Evolutionary conservation across 2,888 invertebrate species (phyloP).

Genomic region (Clitarchus hookeri): DNA sequence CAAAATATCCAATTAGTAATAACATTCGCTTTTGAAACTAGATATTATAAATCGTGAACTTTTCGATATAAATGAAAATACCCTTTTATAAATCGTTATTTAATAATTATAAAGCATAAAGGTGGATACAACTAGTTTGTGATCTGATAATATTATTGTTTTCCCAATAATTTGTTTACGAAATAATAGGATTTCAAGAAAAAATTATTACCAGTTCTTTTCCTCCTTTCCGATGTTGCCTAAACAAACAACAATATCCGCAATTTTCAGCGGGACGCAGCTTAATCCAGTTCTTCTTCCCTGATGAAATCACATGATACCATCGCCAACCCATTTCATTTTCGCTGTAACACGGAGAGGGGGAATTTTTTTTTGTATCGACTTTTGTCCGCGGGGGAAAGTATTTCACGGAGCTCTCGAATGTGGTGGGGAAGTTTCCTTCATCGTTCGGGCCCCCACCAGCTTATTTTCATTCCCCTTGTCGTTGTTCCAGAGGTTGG

Average conservation of each 20-base stretch:
- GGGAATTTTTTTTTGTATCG: background rate
- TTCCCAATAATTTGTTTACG: too few species aligned
- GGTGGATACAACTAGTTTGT: too few species aligned
- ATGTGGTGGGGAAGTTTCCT: background rate
- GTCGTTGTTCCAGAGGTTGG: background rate
- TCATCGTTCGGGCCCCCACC: background rate
- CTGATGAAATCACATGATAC: background rate
- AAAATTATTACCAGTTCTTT: too few species aligned
- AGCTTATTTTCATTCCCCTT: constrained; percentile 14
- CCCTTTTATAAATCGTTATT: too few species aligned
- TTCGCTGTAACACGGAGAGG: background rate
- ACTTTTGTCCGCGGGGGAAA: background rate
- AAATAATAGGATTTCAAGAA: too few species aligned
- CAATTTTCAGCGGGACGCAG: background rate
- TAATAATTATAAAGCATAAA: too few species aligned
- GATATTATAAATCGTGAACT: too few species aligned
- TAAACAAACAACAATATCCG: background rate
- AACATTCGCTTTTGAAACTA: too few species aligned
- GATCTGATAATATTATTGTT: too few species aligned
- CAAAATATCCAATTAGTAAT: too few species aligned
- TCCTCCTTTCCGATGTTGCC: too few species aligned
- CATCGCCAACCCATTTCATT: background rate
- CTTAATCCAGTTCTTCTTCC: background rate
- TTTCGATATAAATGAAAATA: too few species aligned
- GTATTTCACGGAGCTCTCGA: background rate